Evolutionary conservation across 2,113 vertebrate species (phyloP), one percentile per base, ranked within the genome.

Genomic region (Ramphastos sulfuratus): DNA sequence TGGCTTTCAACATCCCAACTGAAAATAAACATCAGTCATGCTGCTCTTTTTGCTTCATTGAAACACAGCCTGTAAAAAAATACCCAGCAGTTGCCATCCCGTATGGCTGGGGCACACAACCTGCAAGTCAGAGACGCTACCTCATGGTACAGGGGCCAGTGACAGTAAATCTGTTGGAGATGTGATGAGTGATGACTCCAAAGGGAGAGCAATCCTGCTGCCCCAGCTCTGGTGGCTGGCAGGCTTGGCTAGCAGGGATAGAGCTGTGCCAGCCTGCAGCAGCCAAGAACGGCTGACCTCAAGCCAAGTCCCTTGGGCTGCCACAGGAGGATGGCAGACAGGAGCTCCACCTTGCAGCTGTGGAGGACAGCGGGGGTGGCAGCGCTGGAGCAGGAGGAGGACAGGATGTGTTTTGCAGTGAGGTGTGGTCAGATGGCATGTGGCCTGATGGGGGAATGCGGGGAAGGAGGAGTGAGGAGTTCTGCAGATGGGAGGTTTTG

Each of bases 401-500:
- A 30, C 0, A 15, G 77, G 64, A 61, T 2, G 5, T 50, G 23
- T 42, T 85, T 55, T 89, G 82, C 69, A 88, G 28, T 3, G 9
- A 84, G 21, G 7, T 59, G 55, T 39, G 64, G 48, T 6, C 1
- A 39, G 70, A 8, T n/a, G 81, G 44, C 11, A 39, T 59, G 28
- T 5, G 13, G 37, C 58, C 6, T 7, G 42, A 33, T 2, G 4
- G 28, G 46, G 55, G 70, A 24, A 28, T 15, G 7, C 0, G 1
- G 28, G 9, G 44, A 82, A 72, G 55, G 31, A 33, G 33, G 42
- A 20, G 5, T 19, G 21, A 66, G 35, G 33, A 80, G 39, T 59
- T 48, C 58, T 31, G 39, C 31, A 48, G 13, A 28, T 52, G 60
- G 31, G 15, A 54, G 61, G 9, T 15, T 31, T 10, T 75, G 44